Evolutionary conservation across 1,140 invertebrate species (phyloP), one percentile per base, ranked within the genome.

Genomic region (Psix sp.): DNA sequence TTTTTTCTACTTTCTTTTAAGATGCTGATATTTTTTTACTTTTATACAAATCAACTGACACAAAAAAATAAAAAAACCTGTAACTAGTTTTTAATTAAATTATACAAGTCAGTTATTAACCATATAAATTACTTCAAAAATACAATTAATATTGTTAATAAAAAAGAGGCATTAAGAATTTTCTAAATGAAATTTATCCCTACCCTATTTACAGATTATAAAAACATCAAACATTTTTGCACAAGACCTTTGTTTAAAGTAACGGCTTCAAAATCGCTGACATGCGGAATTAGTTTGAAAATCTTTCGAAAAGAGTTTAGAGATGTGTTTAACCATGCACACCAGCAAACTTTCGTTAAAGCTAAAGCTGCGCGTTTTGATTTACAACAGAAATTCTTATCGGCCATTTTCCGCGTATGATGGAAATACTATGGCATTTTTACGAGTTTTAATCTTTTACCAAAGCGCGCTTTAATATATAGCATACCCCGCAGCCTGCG

Each of bases 321-420:
- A n/a, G n/a, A 49, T 40, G 24, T 74, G 78, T 42, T 75, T 73
- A 59, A 45, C 62, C 62, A 42, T 78, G 74, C 79, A 74, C 48
- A 77, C 71, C 73, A 72, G 57, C 77, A 73, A 74, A 49, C 76
- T 75, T 70, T 73, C 77, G 65, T 77, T n/a, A n/a, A n/a, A n/a
- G n/a, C n/a, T n/a, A n/a, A n/a, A n/a, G n/a, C n/a, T n/a, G n/a
- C n/a, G n/a, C n/a, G n/a, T n/a, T 77, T 76, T 81, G 70, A 80
- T 82, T 80, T 79, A 77, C 68, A 68, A 62, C 42, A 60, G 36
- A 76, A 81, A 73, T 77, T 81, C 76, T 78, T 77, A 80, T 79
- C 79, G 65, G 68, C 42, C 66, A 26, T 71, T 72, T 75, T n/a
- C n/a, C n/a, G n/a, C n/a, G n/a, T n/a, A 66, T 43, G 39, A 70